Evolutionary conservation across 1,140 invertebrate species (phyloP), one percentile per base, ranked within the genome.

Genomic region (Trissolcus basalis): DNA sequence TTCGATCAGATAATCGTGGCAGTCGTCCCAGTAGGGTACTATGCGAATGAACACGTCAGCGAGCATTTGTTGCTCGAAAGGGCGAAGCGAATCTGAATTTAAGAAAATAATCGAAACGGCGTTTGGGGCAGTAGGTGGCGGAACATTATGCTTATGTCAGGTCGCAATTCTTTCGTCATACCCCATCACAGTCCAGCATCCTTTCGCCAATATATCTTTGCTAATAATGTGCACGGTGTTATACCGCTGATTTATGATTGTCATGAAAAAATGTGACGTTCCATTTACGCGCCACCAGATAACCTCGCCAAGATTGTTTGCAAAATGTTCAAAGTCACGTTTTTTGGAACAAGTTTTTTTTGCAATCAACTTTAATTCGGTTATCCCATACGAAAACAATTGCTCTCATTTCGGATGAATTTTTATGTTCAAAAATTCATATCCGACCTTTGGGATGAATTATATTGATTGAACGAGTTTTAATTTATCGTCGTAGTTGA

Each of bases 191-290:
- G 0, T 32, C 39, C 27, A 14, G 27, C 60, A 35, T 33, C 12
- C 43, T 43, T 41, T 45, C 48, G 41, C 45, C 35, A 49, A 32
- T 49, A 55, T 39, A 61, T 61, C 58, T 55, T 70, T 32, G 50
- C 44, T 70, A 70, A 70, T 55, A 70, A 70, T 55, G 44, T 55
- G 56, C 27, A 55, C 19, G 43, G 35, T 55, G 67, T 61, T 70
- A 47, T 49, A 32, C 50, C 19, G 6, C 43, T 61, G 55, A 70
- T 70, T 70, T 67, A 67, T 67, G 63, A 47, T 43, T 19, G 61
- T 43, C 61, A 49, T 16, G 53, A 12, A 65, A 65, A 65, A 56
- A 65, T 55, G 61, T 49, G 61, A 9, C 12, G 53, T 53, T 65
- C 35, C 35, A 56, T 56, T 65, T 65, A 35, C 44, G 15, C 15